Base-by-base conservation (phyloP, 1,140 invertebrate genomes). In the Microvelia longipes region DNA sequence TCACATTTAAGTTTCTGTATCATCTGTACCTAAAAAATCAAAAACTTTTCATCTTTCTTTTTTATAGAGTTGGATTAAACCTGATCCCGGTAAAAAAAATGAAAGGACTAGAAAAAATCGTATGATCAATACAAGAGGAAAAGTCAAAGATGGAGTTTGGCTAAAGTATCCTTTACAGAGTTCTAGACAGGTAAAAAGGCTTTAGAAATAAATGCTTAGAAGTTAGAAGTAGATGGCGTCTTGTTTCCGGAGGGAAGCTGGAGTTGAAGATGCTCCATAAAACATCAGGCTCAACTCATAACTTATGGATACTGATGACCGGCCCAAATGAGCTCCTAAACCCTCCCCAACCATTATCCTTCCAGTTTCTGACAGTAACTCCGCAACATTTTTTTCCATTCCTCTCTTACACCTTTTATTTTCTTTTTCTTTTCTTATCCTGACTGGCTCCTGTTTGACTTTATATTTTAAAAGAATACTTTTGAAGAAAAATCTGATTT, bases 291-390 rank as follows among this genome's bases (percentile, higher is more conserved):
- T 29, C 71, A 11, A 50, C 73, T 73, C 68, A 72, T 73, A 69
- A 73, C 73, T 73, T 73, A 73, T 73, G 73, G 73, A 73, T 73
- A 73, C 73, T 73, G 73, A 73, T 73, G 73, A 72, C 73, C 70
- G 68, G 64, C 64, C 63, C 67, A 71, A 73, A 73, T 73, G 73
- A 73, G 70, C 71, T 71, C 64, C 50, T n/a, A 27, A 26, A 30
- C 64, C 69, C 70, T 19, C 35, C 35, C 35, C 35, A 19, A 50
- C 35, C 35, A 50, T 50, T 50, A 50, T 50, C 35, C 35, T 50
- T 19, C 35, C 35, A 50, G 35, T 50, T 50, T 50, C 35, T 50
- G 35, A 50, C 35, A 50, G 35, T 50, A 50, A 50, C 35, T 50
- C 35, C 5, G 35, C 5, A 50, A n/a, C n/a, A n/a, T n/a, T n/a